A percentile compares a stretch with the other conserved stretches of the same genome.
Evolutionary conservation across 2,888 invertebrate species (phyloP).

Genomic region (Hoplodrina ambigua): DNA sequence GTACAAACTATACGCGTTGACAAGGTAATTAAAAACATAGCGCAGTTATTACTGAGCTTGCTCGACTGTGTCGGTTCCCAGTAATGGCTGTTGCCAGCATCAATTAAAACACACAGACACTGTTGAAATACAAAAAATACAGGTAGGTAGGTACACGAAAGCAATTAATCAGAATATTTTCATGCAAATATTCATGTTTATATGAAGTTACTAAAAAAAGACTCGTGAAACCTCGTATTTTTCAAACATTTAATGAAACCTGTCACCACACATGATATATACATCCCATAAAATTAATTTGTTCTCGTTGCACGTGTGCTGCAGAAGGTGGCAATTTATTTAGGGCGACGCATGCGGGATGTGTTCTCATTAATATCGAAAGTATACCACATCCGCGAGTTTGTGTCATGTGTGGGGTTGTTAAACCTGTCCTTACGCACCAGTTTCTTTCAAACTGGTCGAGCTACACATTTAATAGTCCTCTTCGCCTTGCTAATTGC

Average conservation of each 20-base stretch:
- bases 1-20: slow-evolving; percentile 68
- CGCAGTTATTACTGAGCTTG: slow-evolving; percentile 62
- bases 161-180: slow-evolving; percentile 22
- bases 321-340: slow-evolving; percentile 54
- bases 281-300: slow-evolving; percentile 45
- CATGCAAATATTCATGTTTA: slow-evolving; percentile 28
- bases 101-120: slow-evolving; percentile 42
- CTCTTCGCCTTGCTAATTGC: slow-evolving; percentile 78
- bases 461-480: slow-evolving; percentile 81
- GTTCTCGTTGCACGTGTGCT: slow-evolving; percentile 46
- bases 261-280: slow-evolving; percentile 40
- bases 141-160: slow-evolving; percentile 1
- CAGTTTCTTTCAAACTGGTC: slow-evolving; percentile 84
- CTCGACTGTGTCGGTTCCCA: slow-evolving; percentile 61
- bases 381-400: slow-evolving; percentile 88
- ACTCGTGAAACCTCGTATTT: slow-evolving; percentile 18
- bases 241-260: slow-evolving; percentile 47
- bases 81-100: slow-evolving; percentile 59
- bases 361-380: slow-evolving; percentile 84
- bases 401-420: slow-evolving; percentile 82
- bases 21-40: slow-evolving; percentile 76
- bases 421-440: slow-evolving; percentile 83
- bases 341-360: slow-evolving; percentile 75
- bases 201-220: slow-evolving; percentile 20
- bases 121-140: slow-evolving; percentile 26